phyloP scores from a whole-genome alignment of 2,113 vertebrate species.

The Aptenodytes patagonicus region DNA sequence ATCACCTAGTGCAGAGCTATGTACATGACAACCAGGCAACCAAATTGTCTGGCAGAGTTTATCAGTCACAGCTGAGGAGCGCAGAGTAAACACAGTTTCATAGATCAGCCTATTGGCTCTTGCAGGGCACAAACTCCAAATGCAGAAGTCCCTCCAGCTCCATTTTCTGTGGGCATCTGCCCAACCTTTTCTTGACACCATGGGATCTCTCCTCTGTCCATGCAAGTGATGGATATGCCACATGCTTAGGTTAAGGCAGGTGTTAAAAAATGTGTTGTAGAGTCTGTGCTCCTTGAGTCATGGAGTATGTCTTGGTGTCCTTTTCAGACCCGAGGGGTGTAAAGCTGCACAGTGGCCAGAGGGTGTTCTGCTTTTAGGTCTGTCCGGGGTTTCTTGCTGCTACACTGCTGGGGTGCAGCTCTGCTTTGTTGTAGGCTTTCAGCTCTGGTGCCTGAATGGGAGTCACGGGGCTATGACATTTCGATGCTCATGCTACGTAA shows the following conservation, averaged over 20 bases:
- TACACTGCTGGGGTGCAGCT: not conserved
- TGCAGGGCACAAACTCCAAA: not conserved
- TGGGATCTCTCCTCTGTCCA: not conserved
- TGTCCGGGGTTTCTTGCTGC: not conserved
- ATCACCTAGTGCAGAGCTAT: not conserved
- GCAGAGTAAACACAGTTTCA: not conserved
- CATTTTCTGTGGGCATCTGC: not conserved
- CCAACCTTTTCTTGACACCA: not conserved
- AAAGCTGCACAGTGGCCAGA: not conserved
- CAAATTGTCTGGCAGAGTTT: not conserved
- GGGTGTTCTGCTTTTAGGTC: not conserved
- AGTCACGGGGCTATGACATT: not conserved
- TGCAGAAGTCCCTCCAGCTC: not conserved
- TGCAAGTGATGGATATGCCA: not conserved
- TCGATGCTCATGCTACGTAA: not conserved
- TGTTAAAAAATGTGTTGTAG: not conserved
- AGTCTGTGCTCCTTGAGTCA: not conserved
- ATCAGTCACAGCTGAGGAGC: not conserved
- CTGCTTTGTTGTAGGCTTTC: not conserved
- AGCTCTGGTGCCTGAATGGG: not conserved
- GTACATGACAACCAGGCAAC: not conserved
- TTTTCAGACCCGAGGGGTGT: not conserved
- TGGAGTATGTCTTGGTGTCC: not conserved
- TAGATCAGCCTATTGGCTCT: not conserved
- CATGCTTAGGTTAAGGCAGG: not conserved